Base-by-base conservation (phyloP, 2,888 invertebrate species). In the Antheraea assamensis region DNA sequence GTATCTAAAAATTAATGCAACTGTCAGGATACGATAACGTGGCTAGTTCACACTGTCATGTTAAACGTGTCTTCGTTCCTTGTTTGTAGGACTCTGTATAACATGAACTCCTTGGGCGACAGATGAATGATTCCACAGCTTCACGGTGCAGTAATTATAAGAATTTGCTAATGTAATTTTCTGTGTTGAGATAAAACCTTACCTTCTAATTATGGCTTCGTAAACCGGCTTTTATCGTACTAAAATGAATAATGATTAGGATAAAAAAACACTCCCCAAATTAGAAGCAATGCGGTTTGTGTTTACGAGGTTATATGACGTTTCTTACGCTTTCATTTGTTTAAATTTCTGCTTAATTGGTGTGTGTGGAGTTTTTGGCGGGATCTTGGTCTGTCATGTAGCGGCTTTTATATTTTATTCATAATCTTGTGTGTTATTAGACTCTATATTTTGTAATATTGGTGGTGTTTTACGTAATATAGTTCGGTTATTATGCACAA, bases 241-340 rank as follows among this genome's bases (percentile, higher is more conserved):
- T 19, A 30, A 15, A 64, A 30, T 30, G 30, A 64, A 64, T 64
- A 64, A 64, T 64, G 27, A 64, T 64, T 64, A 30, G 17, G 61
- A 13, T 30, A 64, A 64, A 42, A n/a, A 30, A 61, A 17, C 61
- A 64, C 17, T 30, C 61, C 5, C 17, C 30, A 64, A 64, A 64
- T 64, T 27, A 64, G 61, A 64, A 27, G 61, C 61, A 30, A 64
- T 21, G 27, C 61, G 27, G 61, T 64, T 64, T 64, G 27, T 64
- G 27, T 64, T 30, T 3, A 17, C 1, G 61, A 24, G 3, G 24
- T 58, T 58, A 30, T 58, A 30, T 30, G 30, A 64, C 3, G 5
- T 64, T 64, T 30, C 15, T 30, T 17, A 13, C 30, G 17, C 27
- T 30, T 30, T 27, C 1, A 3, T 17, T 1, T 15, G 42, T 42